Conservation (phyloP, 2,888 invertebrate genomes). For the Nematopogon swammerdamellus region DNA sequence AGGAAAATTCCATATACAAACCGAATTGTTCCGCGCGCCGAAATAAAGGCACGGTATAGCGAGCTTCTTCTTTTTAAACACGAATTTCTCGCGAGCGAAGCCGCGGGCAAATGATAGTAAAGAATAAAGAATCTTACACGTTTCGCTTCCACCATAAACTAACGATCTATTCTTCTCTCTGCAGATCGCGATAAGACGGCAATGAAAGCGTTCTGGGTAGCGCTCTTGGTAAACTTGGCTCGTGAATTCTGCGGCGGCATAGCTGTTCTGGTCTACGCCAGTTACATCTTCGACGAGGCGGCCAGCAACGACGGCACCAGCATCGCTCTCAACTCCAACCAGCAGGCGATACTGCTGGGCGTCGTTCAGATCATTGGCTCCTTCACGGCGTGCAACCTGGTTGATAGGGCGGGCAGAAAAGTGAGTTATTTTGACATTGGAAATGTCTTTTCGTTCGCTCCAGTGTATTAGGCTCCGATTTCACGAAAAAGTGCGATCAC, state of each 20-base stretch:
- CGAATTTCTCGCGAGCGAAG: too few relatives aligned
- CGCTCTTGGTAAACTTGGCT: conserved; percentile 39
- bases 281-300: conserved; percentile 41
- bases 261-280: conserved; percentile 42
- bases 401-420: conserved; percentile 40
- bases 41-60: too few relatives aligned
- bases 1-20: too few relatives aligned
- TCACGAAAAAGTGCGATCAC: too few relatives aligned
- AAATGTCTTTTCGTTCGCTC: too few relatives aligned
- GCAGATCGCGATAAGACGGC: conserved; percentile 37
- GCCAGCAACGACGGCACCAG: conserved; percentile 24
- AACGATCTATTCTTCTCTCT: too few relatives aligned
- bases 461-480: too few relatives aligned
- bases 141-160: too few relatives aligned
- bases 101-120: too few relatives aligned
- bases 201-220: conserved; percentile 44
- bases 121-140: too few relatives aligned
- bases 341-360: conserved; percentile 42
- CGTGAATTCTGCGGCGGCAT: conserved; percentile 48
- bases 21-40: too few relatives aligned
- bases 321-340: conserved; percentile 36
- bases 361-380: conserved; percentile 42
- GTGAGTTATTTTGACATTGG: conserved; percentile 16
- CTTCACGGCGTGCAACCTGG: conserved; percentile 43
- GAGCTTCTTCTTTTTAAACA: too few relatives aligned